Evolutionary conservation across 2,797 vertebrate species (phyloP).

Genomic region (Rhyacichthys aspro): DNA sequence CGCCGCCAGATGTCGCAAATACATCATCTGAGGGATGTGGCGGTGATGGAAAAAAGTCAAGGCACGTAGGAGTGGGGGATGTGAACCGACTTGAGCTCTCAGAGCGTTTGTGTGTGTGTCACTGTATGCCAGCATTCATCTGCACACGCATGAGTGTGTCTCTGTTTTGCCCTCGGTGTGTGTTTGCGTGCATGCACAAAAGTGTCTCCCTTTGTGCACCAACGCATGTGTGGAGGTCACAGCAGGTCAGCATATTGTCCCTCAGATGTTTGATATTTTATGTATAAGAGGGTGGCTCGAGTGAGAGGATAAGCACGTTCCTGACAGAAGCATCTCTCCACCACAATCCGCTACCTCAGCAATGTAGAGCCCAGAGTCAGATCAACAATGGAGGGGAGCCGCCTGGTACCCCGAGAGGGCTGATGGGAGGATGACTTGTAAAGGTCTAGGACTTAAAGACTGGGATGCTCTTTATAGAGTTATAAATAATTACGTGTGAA

Average conservation of each 20-base stretch:
- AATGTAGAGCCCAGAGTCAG: constrained; percentile 69
- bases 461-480: too few species aligned
- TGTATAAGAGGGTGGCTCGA: constrained; percentile 87
- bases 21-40: constrained; percentile 88
- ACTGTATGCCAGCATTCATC: constrained; percentile 69
- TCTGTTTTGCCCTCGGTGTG: constrained; percentile 47
- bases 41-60: constrained; percentile 87
- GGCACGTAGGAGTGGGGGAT: constrained; percentile 91
- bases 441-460: constrained; percentile 25
- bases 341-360: constrained; percentile 84
- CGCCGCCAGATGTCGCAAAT: constrained; percentile 99
- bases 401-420: constrained; percentile 55
- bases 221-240: constrained; percentile 88
- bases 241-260: constrained; percentile 97
- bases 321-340: constrained; percentile 87
- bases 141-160: constrained; percentile 39
- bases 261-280: constrained; percentile 98
- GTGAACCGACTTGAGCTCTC: constrained; percentile 71
- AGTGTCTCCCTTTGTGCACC: constrained; percentile 55
- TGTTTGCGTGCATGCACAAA: constrained; percentile 63
- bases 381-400: constrained; percentile 69
- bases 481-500: too few species aligned
- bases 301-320: constrained; percentile 89
- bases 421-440: constrained; percentile 48
- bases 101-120: constrained; percentile 64